A percentile compares a stretch with the other conserved stretches of the same genome.
phyloP scores from a whole-genome alignment of 2,797 vertebrate species.

The Coranthus polyacanthus region DNA sequence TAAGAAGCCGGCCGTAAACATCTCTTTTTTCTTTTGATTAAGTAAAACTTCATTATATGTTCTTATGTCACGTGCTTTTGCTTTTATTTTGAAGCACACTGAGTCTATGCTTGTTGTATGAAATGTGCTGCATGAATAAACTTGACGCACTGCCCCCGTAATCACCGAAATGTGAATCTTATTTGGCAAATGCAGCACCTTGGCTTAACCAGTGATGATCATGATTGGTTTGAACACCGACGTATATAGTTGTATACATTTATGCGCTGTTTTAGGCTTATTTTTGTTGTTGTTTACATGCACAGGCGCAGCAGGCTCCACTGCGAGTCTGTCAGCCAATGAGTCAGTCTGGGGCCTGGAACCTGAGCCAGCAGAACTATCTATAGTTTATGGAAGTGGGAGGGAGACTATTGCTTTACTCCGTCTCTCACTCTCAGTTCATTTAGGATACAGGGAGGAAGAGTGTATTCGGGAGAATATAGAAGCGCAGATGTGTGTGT shows the following conservation, averaged over 20 bases:
- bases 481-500: constrained; percentile 27
- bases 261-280: not conserved
- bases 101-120: too few relatives aligned
- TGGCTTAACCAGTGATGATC: not conserved
- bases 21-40: too few relatives aligned
- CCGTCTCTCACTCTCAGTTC: constrained; percentile 32
- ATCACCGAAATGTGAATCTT: too few relatives aligned
- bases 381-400: constrained; percentile 83
- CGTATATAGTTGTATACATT: not conserved
- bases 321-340: constrained; percentile 45
- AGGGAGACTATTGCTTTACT: constrained; percentile 64
- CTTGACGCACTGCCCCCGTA: too few relatives aligned
- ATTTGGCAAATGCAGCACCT: not conserved
- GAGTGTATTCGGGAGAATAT: constrained; percentile 20
- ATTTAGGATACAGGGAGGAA: constrained; percentile 44
- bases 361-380: constrained; percentile 81
- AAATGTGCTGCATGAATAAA: too few relatives aligned
- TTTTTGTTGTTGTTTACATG: constrained; percentile 19
- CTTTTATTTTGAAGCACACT: too few relatives aligned
- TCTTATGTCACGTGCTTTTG: too few relatives aligned
- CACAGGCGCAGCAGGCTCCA: constrained; percentile 7
- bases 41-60: too few relatives aligned
- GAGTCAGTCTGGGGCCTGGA: constrained; percentile 74
- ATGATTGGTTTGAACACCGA: not conserved
- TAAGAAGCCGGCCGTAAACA: too few relatives aligned